Base-by-base conservation (phyloP, 2,888 invertebrate species). In the Petrolisthes manimaculis region DNA sequence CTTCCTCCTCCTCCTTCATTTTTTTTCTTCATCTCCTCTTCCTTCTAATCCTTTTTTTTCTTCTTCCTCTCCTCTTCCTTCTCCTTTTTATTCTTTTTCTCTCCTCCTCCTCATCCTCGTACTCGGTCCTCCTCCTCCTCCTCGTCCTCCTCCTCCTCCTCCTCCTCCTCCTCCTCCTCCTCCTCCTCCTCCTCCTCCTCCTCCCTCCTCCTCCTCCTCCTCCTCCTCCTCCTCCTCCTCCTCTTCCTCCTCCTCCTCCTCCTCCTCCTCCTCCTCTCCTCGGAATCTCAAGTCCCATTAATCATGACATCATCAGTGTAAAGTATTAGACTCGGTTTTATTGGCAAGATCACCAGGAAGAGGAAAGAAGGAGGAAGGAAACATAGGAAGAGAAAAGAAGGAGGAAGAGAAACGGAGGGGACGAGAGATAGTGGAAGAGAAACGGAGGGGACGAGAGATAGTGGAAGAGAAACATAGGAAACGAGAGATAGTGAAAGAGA, bases 251-350 rank as follows among this genome's bases (percentile, higher is more conserved):
- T 61, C 14, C 61, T 61, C 61, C 61, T n/a, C 9, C 61, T 71
- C 71, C 12, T 71, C 9, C n/a, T 21, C n/a, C n/a, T n/a, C n/a
- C 71, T 71, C n/a, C n/a, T n/a, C n/a, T 71, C 18, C 71, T 71
- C 0, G 18, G 18, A 71, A 18, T 71, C 71, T 84, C 56, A 84
- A 74, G 75, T 55, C 12, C 74, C 84, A 84, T 84, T 84, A 84
- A 84, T 84, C 84, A 84, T 56, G 71, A 74, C 84, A 71, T 71
- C 75, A 84, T 84, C 84, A 84, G 75, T 84, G 75, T 84, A 74
- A 84, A 84, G 84, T 84, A 84, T 81, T 81, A 37, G 54, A 81
- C 61, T 67, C 61, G 81, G 67, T 56, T 81, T 81, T 81, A 81
- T 67, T 81, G 81, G 81, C 56, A 24, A 56, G 81, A 81, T 81